phyloP scores from a whole-genome alignment of 2,888 invertebrate species.

The Pyrrhia umbra region DNA sequence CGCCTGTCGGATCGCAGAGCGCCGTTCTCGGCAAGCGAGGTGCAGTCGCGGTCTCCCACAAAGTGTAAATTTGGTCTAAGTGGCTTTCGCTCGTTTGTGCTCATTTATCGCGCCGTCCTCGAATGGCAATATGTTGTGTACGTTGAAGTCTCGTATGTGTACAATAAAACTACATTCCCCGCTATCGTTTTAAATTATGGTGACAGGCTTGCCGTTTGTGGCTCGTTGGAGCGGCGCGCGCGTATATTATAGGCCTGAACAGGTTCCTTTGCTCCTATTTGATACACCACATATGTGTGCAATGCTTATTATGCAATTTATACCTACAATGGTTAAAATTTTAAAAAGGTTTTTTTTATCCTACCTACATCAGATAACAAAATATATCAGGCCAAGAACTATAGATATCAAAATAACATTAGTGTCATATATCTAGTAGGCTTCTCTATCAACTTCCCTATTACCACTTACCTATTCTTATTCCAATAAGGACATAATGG shows the following conservation, averaged over 20 bases:
- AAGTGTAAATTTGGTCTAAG: slow-evolving; percentile 90
- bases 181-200: slow-evolving; percentile 86
- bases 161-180: slow-evolving; percentile 85
- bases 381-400: background rate
- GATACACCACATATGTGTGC: slow-evolving; percentile 84
- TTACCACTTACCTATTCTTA: too few species aligned
- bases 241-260: slow-evolving; percentile 81
- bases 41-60: slow-evolving; percentile 87
- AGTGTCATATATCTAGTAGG: too few species aligned
- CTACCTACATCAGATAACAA: background rate
- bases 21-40: slow-evolving; percentile 69
- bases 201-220: slow-evolving; percentile 82
- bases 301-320: slow-evolving; percentile 86
- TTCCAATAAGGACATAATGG: background rate
- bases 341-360: background rate
- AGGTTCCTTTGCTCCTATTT: slow-evolving; percentile 87
- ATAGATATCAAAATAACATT: too few species aligned
- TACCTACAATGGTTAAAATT: slow-evolving; percentile 81
- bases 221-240: slow-evolving; percentile 78
- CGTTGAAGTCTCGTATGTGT: slow-evolving; percentile 79
- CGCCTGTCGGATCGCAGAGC: slow-evolving; percentile 68
- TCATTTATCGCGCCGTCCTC: slow-evolving; percentile 84
- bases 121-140: slow-evolving; percentile 81
- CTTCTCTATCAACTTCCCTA: too few species aligned
- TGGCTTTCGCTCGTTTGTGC: slow-evolving; percentile 88